Evolutionary conservation across 2,797 vertebrate genomes (phyloP).

Genomic region (Sarcophilus harrisii): DNA sequence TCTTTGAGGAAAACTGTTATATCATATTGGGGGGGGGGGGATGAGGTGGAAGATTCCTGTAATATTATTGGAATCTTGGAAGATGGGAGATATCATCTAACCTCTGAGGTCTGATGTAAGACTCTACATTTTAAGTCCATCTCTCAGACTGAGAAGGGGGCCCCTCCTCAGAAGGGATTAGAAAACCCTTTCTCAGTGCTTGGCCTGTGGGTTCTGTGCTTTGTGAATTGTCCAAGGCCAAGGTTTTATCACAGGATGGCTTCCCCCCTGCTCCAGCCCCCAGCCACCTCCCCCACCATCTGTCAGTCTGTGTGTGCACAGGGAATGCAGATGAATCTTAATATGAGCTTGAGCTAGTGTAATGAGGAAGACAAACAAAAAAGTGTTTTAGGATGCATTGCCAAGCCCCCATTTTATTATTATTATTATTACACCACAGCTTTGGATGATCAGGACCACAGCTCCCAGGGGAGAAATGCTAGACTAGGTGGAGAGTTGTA

Average conservation of each 20-base stretch:
- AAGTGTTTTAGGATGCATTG: not conserved
- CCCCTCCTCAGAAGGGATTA: not conserved
- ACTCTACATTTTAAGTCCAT: not conserved
- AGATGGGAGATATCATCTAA: not conserved
- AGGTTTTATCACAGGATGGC: conserved; percentile 16
- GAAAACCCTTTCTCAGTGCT: not conserved
- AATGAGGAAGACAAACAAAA: conserved; percentile 65
- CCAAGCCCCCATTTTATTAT: not conserved
- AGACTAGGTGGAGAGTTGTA: not conserved
- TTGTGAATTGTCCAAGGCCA: not conserved
- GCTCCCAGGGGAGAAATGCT: not conserved
- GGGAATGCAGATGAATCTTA: conserved; percentile 80
- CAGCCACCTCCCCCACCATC: conserved; percentile 81
- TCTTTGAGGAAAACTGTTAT: not conserved
- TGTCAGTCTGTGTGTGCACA: conserved; percentile 69
- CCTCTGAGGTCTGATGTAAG: not conserved
- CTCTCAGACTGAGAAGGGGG: not conserved
- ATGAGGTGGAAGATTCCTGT: not conserved
- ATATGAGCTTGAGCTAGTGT: conserved; percentile 76
- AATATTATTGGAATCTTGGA: not conserved
- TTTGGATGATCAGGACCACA: not conserved
- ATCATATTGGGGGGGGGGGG: not conserved
- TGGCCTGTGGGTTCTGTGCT: not conserved
- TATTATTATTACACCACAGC: not conserved
- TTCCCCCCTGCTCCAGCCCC: conserved; percentile 71